These are phyloP conservation scores for Macrophya annulata DNA, from an alignment of 2,888 invertebrate genomes.

Conservation along the genomic window DNA sequence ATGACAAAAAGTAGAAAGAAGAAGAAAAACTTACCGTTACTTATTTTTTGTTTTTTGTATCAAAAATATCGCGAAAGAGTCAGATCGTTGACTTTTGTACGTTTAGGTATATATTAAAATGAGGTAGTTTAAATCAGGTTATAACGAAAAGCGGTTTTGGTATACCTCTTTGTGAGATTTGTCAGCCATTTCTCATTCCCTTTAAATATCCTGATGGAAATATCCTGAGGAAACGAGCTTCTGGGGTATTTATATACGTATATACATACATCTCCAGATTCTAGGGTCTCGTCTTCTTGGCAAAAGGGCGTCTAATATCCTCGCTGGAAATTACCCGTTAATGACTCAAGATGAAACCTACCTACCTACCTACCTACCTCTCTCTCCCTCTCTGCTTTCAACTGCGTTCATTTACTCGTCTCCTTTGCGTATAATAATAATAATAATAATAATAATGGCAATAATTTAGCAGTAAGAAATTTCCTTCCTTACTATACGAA, in stretches of 20 bases:
- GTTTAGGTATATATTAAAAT: no score
- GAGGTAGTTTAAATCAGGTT: background rate
- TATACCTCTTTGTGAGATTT: background rate
- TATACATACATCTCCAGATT: background rate
- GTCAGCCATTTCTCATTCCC: slow-evolving; percentile 6
- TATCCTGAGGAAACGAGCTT: background rate
- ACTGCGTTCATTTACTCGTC: background rate
- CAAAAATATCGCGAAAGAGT: no score
- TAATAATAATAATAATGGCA: background rate
- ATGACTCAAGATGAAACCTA: background rate
- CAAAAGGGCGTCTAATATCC: slow-evolving; percentile 2
- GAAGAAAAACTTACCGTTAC: no score
- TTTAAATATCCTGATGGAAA: background rate
- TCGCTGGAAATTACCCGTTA: slow-evolving; percentile 11
- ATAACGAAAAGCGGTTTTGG: background rate
- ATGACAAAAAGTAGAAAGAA: no score
- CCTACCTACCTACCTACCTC: background rate
- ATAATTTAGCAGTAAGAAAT: background rate
- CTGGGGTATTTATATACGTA: background rate
- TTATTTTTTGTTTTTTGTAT: no score
- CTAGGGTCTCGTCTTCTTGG: background rate
- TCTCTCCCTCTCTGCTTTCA: background rate
- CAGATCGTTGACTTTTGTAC: no score
- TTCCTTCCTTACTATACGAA: background rate
- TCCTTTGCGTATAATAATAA: background rate